Evolutionary conservation across 2,113 vertebrate species (phyloP).

Genomic region (Platysteira castanea): DNA sequence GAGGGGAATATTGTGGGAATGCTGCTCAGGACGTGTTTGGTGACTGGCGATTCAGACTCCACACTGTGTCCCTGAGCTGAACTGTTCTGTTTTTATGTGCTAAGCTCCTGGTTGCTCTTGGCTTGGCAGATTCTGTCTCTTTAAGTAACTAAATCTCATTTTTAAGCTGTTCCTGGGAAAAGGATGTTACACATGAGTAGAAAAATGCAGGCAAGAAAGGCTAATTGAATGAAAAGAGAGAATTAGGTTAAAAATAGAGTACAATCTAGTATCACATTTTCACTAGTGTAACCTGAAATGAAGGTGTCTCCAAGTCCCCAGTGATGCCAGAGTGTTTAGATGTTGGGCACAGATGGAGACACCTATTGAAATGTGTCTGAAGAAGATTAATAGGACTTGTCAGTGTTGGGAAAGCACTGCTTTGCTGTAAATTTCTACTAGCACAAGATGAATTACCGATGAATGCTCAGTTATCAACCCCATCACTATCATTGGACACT

Average conservation of each 20-base stretch:
- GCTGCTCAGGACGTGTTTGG: neutral
- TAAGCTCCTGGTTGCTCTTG: conserved; percentile 28
- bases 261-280: conserved; percentile 73
- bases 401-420: conserved; percentile 83
- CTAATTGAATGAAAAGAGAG: conserved; percentile 77
- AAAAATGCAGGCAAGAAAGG: conserved; percentile 72
- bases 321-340: conserved; percentile 78
- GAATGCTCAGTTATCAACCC: conserved; percentile 85
- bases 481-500: conserved; percentile 84
- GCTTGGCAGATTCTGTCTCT: conserved; percentile 40
- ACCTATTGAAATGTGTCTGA: conserved; percentile 89
- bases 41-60: neutral
- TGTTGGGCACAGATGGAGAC: conserved; percentile 82
- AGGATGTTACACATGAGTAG: conserved; percentile 55
- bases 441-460: conserved; percentile 87
- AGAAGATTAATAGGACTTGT: conserved; percentile 90
- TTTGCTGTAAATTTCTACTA: conserved; percentile 86
- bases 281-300: conserved; percentile 74
- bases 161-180: conserved; percentile 58
- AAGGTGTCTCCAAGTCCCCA: conserved; percentile 74
- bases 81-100: conserved; percentile 21
- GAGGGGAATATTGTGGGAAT: neutral
- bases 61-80: neutral
- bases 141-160: conserved; percentile 56
- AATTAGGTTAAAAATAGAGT: conserved; percentile 78